Conservation (phyloP, 2,888 invertebrate genomes). For the Herminia tarsipennalis region DNA sequence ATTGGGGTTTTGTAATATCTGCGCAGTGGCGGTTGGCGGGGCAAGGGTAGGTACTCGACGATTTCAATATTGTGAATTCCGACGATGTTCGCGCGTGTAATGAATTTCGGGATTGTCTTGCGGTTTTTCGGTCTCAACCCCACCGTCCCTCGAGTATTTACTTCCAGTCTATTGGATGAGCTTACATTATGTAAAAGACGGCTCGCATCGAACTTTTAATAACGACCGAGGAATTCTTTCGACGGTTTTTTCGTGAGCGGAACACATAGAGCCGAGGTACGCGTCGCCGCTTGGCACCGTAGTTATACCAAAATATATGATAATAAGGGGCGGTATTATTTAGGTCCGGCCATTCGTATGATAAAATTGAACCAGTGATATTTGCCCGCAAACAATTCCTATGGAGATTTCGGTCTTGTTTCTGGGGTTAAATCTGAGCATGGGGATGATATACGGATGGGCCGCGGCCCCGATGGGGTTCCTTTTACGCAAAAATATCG, state of each 20-base stretch:
- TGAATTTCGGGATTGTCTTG: conserved; percentile 84
- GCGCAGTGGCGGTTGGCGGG: conserved; percentile 25
- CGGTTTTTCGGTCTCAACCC: conserved; percentile 77
- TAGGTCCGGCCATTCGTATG: conserved; percentile 82
- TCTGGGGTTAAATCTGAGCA: conserved; percentile 78
- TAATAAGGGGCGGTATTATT: conserved; percentile 77
- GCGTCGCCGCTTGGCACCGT: conserved; percentile 67
- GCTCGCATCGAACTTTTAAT: conserved; percentile 45
- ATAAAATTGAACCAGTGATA: conserved; percentile 80
- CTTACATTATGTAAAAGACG: conserved; percentile 53
- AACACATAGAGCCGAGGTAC: conserved; percentile 49
- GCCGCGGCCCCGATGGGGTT: conserved; percentile 48
- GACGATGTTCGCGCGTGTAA: conserved; percentile 79
- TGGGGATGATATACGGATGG: conserved; percentile 74
- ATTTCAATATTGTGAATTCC: conserved; percentile 86
- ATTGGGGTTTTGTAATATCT: conserved; percentile 64
- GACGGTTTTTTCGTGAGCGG: conserved; percentile 60
- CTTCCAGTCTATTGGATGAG: conserved; percentile 59
- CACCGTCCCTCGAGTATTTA: conserved; percentile 61
- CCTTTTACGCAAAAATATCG: conserved; percentile 66
- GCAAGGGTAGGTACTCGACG: conserved; percentile 52
- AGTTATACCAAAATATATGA: conserved; percentile 68
- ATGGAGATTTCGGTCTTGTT: conserved; percentile 83
- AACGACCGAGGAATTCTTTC: conserved; percentile 45
- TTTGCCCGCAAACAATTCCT: conserved; percentile 81